Conservation (phyloP, 2,888 invertebrate genomes). For the Drosophila tanythrix region DNA sequence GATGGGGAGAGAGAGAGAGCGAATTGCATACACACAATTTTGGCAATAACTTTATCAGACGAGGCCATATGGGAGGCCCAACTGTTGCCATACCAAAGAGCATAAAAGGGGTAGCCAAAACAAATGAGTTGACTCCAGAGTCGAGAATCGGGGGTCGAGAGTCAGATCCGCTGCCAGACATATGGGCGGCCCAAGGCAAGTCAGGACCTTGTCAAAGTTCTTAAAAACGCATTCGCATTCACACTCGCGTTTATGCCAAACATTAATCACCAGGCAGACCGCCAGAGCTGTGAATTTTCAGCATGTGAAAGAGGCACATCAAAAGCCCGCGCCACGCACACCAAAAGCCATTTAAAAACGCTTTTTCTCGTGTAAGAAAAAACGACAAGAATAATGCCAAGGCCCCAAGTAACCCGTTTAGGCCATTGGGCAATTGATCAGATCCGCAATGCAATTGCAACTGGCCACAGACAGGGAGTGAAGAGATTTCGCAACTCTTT, state of each 20-base stretch:
- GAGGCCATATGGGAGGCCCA: slow-evolving; percentile 84
- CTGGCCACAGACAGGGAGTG: slow-evolving; percentile 29
- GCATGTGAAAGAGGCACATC: slow-evolving; percentile 75
- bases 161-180: slow-evolving; percentile 47
- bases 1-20: slow-evolving; percentile 18
- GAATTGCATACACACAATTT: slow-evolving; percentile 41
- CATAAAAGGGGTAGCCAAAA: slow-evolving; percentile 52
- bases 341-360: slow-evolving; percentile 82
- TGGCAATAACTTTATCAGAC: slow-evolving; percentile 85
- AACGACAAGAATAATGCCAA: neutral
- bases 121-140: slow-evolving; percentile 53
- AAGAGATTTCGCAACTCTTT: slow-evolving; percentile 2
- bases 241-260: slow-evolving; percentile 75
- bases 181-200: slow-evolving; percentile 64
- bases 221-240: slow-evolving; percentile 66
- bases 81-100: slow-evolving; percentile 53
- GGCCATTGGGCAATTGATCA: slow-evolving; percentile 31
- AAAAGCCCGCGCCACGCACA: slow-evolving; percentile 80
- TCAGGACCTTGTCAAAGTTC: slow-evolving; percentile 81
- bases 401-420: slow-evolving; percentile 55
- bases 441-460: slow-evolving; percentile 50
- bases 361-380: slow-evolving; percentile 61
- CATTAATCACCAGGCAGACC: slow-evolving; percentile 79
- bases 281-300: slow-evolving; percentile 78
- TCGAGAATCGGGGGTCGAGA: neutral